phyloP scores from a whole-genome alignment of 2,888 invertebrate species.

The Acanthosepion pharaonis region DNA sequence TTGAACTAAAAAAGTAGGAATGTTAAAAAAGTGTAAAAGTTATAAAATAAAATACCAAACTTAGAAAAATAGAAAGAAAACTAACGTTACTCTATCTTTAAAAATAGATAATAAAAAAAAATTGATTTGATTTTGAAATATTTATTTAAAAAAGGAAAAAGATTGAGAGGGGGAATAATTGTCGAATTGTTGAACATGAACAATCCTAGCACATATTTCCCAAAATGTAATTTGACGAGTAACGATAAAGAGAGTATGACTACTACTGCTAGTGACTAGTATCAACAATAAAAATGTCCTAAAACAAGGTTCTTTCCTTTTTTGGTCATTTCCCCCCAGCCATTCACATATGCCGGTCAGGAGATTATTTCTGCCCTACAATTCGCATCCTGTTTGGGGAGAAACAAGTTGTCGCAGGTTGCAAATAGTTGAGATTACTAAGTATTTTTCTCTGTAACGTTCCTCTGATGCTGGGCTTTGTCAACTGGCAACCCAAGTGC shows the following conservation, averaged over 20 bases:
- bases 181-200: background rate
- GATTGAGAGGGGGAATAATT: background rate
- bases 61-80: too few relatives aligned
- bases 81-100: background rate
- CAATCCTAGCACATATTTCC: background rate
- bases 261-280: background rate
- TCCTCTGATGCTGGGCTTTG: background rate
- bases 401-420: conserved; percentile 21
- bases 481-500: too few relatives aligned
- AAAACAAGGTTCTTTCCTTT: background rate
- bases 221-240: background rate
- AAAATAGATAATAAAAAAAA: background rate
- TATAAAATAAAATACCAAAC: too few relatives aligned
- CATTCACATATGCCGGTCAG: background rate
- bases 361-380: conserved; percentile 33
- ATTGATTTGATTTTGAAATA: too few relatives aligned
- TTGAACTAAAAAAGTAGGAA: too few relatives aligned
- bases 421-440: conserved; percentile 33
- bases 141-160: background rate
- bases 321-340: conserved; percentile 14
- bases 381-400: conserved; percentile 12
- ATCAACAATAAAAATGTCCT: background rate
- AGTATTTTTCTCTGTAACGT: background rate
- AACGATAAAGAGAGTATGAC: background rate
- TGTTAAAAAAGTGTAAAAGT: too few relatives aligned